Conservation (phyloP, 2,888 invertebrate species). For the Aphidius colemani region DNA sequence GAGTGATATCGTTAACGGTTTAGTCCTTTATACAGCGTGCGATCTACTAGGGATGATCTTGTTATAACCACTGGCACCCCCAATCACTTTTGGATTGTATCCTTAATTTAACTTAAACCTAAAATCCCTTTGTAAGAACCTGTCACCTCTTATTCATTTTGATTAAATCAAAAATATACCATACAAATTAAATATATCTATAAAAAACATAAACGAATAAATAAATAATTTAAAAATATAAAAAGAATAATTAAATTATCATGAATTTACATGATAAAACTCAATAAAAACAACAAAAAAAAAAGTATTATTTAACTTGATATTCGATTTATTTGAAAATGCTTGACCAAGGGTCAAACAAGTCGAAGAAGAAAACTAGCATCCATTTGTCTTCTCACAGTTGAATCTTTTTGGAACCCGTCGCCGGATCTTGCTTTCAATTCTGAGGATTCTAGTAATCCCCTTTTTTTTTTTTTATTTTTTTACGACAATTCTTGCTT, state of each 20-base stretch:
- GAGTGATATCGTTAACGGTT: conserved; percentile 58
- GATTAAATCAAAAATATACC: not conserved
- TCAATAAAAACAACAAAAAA: too few relatives aligned
- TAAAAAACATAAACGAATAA: not conserved
- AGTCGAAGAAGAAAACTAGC: conserved; percentile 5
- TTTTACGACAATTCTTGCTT: conserved; percentile 18
- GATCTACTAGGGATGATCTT: conserved; percentile 50
- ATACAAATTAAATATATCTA: not conserved
- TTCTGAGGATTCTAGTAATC: conserved; percentile 40
- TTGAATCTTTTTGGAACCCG: conserved; percentile 13
- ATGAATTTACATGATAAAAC: not conserved
- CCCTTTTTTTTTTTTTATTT: conserved; percentile 36
- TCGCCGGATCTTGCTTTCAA: conserved; percentile 45
- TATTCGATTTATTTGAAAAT: not conserved
- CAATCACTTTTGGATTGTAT: conserved; percentile 22
- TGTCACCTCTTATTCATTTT: not conserved
- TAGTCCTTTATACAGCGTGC: conserved; percentile 43
- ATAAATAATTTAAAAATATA: not conserved
- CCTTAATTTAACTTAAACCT: not conserved
- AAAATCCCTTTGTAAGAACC: not conserved
- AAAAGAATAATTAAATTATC: not conserved
- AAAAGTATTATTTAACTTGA: too few relatives aligned
- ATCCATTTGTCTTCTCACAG: conserved; percentile 26
- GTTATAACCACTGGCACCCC: conserved; percentile 42
- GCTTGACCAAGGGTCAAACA: conserved; percentile 18